Percentiles rank a stretch among this genome's conserved stretches.
Conservation (phyloP, 2,797 vertebrate species). For the Taenioides sp. region DNA sequence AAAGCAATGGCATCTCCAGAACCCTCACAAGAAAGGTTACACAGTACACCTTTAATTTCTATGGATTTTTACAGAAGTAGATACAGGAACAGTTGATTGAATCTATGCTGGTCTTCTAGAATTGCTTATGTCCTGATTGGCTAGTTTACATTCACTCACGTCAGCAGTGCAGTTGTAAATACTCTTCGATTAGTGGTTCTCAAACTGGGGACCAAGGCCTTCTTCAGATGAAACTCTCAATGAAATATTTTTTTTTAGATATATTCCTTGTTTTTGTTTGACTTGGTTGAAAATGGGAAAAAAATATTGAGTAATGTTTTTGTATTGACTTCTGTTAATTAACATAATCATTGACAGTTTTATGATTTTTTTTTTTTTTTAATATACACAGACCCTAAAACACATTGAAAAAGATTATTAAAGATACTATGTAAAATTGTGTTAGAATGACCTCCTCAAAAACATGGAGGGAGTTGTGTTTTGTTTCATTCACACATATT, state of each 20-base stretch:
- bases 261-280: neutral
- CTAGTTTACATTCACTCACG: neutral
- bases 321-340: no score
- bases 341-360: no score
- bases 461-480: no score
- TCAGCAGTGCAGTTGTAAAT: neutral
- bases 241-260: no score
- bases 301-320: neutral
- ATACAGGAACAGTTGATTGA: neutral
- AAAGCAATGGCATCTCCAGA: no score
- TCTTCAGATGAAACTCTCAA: neutral
- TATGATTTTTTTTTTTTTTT: no score
- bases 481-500: no score
- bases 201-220: neutral
- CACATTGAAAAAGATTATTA: no score
- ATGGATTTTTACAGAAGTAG: conserved; percentile 11
- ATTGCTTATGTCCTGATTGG: neutral
- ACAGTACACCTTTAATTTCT: neutral
- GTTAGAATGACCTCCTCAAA: no score
- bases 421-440: no score
- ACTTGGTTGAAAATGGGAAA: neutral
- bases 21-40: no score
- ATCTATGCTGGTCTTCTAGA: neutral
- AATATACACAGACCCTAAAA: no score
- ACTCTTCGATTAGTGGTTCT: neutral